Percentiles rank a stretch among this genome's conserved stretches.
Conservation (phyloP, 2,797 vertebrate genomes). For the Chelon labrosus region DNA sequence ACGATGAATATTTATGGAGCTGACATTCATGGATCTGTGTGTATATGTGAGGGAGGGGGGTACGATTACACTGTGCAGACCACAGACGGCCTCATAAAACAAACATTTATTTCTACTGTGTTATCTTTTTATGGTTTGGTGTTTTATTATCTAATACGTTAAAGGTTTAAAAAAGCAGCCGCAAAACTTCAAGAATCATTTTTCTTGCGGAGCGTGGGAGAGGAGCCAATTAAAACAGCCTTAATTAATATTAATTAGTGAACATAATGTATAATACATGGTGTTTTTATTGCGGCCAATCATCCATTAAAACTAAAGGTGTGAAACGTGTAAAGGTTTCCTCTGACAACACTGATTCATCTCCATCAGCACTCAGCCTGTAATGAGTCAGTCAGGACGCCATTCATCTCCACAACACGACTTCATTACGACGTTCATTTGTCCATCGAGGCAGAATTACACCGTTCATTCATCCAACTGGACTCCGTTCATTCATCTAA, state of each 20-base stretch:
- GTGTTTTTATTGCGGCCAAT: conserved; percentile 22
- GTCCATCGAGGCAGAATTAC: conserved; percentile 31
- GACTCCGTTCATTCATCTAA: conserved; percentile 43
- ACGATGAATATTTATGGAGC: conserved; percentile 42
- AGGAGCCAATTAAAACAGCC: not conserved
- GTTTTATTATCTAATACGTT: not conserved
- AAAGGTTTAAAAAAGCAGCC: not conserved
- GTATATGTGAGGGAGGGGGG: not conserved
- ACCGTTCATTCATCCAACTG: not conserved
- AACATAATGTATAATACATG: not conserved
- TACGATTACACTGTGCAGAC: conserved; percentile 9
- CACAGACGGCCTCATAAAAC: conserved; percentile 1
- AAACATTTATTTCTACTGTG: not conserved
- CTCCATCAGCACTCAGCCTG: conserved; percentile 27
- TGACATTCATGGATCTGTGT: not conserved
- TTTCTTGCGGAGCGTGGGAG: not conserved
- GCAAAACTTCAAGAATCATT: not conserved
- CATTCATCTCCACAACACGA: conserved; percentile 46
- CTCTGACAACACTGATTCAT: conserved; percentile 27
- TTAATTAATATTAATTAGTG: conserved; percentile 15
- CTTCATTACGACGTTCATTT: conserved; percentile 39
- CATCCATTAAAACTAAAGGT: conserved; percentile 14
- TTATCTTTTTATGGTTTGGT: not conserved
- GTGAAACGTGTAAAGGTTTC: conserved; percentile 33
- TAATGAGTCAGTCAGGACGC: conserved; percentile 38